phyloP scores from a whole-genome alignment of 2,888 invertebrate species.

The Scaptodrosophila latifasciaeformis region DNA sequence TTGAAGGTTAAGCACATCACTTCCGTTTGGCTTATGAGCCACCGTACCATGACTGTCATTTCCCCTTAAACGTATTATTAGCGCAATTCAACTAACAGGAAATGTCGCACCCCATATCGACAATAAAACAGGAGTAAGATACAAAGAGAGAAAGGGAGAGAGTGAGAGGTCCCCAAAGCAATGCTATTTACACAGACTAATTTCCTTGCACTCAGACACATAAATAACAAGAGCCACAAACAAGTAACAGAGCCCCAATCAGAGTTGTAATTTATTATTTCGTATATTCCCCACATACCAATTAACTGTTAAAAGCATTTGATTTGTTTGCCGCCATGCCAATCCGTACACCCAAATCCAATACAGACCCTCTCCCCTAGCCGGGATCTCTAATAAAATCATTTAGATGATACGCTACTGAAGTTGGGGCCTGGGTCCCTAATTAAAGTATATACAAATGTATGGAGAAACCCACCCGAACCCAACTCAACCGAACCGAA shows the following conservation, averaged over 20 bases:
- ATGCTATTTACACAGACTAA: conserved; percentile 16
- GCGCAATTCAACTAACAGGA: neutral
- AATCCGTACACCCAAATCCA: too few relatives aligned
- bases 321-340: conserved; percentile 27
- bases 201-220: conserved; percentile 14
- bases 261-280: conserved; percentile 56
- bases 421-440: conserved; percentile 14
- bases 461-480: neutral
- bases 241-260: conserved; percentile 22
- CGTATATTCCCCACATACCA: conserved; percentile 54
- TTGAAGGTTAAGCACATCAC: too few relatives aligned
- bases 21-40: neutral
- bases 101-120: neutral
- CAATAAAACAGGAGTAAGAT: too few relatives aligned
- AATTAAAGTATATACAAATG: conserved; percentile 46
- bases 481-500: too few relatives aligned
- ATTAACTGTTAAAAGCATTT: conserved; percentile 63
- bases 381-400: conserved; percentile 11
- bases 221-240: conserved; percentile 3
- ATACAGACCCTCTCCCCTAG: neutral
- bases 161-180: too few relatives aligned
- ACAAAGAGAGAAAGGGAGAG: too few relatives aligned
- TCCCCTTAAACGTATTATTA: conserved; percentile 10
- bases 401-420: conserved; percentile 28
- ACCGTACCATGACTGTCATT: conserved; percentile 19